These are phyloP conservation scores for Struthio camelus DNA, from an alignment of 2,113 vertebrate genomes.

Conservation along the genomic window DNA sequence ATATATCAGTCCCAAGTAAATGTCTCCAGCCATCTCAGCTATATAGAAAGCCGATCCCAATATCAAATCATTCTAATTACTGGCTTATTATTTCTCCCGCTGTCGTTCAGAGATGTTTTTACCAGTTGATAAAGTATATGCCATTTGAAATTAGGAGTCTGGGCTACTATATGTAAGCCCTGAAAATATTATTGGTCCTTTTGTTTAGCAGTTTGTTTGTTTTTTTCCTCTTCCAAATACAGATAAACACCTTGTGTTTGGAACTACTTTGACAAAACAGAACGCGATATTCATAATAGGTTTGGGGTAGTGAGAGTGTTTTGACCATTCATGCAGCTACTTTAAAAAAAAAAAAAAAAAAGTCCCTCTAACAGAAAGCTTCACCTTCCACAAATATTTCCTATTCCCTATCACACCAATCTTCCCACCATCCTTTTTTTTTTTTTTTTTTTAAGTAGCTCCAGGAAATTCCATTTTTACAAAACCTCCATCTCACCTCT, in stretches of 20 bases:
- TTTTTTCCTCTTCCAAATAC: background rate
- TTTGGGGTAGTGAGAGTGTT: background rate
- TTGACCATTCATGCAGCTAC: background rate
- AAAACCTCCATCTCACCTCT: background rate
- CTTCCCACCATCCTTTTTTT: background rate
- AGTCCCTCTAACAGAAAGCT: background rate
- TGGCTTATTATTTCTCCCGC: background rate
- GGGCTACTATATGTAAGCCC: background rate
- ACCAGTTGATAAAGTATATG: background rate
- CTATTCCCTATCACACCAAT: background rate
- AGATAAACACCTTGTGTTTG: background rate
- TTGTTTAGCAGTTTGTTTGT: background rate
- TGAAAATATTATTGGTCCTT: background rate
- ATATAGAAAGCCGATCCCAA: background rate
- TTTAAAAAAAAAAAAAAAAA: background rate
- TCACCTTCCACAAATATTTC: background rate
- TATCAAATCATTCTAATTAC: conserved; percentile 16
- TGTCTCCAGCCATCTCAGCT: background rate
- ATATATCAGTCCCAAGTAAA: conserved; percentile 6
- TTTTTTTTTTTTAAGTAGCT: background rate
- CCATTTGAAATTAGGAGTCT: background rate
- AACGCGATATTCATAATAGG: background rate
- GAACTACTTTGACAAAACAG: conserved; percentile 1
- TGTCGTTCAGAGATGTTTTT: conserved; percentile 6
- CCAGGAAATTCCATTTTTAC: background rate